Percentiles rank a stretch among this genome's conserved stretches.
These are phyloP conservation scores for Drosophila neutralis DNA, from an alignment of 2,888 invertebrate species.

Conservation along the genomic window DNA sequence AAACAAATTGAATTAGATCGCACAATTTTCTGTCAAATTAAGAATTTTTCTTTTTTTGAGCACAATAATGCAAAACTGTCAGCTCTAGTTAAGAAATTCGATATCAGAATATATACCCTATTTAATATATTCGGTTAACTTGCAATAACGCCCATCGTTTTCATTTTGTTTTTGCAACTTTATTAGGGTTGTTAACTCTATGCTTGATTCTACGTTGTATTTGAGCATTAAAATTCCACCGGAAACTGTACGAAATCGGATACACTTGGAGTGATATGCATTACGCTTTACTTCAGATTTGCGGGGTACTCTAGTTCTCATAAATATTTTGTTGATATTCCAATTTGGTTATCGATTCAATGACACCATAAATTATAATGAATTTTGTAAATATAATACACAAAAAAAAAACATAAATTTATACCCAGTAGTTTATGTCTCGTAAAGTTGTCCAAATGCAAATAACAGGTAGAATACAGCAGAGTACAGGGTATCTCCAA, in stretches of 20 bases:
- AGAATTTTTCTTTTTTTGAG: neutral
- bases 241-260: neutral
- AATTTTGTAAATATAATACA: neutral
- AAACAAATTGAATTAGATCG: neutral
- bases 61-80: neutral
- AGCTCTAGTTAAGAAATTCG: neutral
- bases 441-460: neutral
- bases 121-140: neutral
- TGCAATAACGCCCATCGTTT: neutral
- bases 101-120: neutral
- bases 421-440: neutral
- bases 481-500: neutral
- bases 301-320: neutral
- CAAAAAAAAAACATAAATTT: neutral
- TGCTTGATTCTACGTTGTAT: neutral
- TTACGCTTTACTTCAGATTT: neutral
- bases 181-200: neutral
- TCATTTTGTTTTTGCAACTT: neutral
- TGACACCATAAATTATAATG: neutral
- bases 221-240: neutral
- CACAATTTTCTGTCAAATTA: neutral
- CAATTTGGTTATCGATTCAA: neutral
- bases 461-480: neutral
- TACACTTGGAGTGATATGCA: neutral
- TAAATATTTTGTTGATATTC: neutral